phyloP scores from a whole-genome alignment of 2,888 invertebrate genomes.

The Dorcus hopei region DNA sequence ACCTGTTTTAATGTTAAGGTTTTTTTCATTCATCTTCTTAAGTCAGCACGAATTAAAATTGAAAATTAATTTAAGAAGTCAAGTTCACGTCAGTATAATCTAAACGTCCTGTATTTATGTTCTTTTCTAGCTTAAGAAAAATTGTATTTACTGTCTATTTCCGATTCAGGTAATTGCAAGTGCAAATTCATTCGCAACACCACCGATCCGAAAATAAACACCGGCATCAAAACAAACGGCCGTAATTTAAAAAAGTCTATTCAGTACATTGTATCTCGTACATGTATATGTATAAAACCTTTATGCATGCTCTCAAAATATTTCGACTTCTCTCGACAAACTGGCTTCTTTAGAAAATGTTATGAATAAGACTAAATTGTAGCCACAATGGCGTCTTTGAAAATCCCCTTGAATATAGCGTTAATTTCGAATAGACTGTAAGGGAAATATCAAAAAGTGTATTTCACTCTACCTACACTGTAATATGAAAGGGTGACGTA shows the following conservation, averaged over 20 bases:
- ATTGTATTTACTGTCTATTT: background rate
- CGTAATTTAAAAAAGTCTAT: constrained; percentile 17
- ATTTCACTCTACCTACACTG: constrained; percentile 29
- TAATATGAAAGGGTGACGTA: constrained; percentile 31
- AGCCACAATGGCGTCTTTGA: constrained; percentile 60
- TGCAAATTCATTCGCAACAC: too few species aligned
- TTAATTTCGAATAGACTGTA: constrained; percentile 53
- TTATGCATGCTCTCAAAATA: constrained; percentile 40
- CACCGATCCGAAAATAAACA: background rate
- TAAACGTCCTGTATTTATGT: background rate
- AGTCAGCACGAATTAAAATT: background rate
- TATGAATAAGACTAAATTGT: constrained; percentile 63
- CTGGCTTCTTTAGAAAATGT: constrained; percentile 51
- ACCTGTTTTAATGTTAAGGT: too few species aligned
- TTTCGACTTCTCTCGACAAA: constrained; percentile 45
- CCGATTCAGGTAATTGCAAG: too few species aligned
- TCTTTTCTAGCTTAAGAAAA: background rate
- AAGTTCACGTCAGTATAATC: background rate
- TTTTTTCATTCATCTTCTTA: background rate
- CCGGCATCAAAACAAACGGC: constrained; percentile 4
- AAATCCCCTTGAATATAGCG: constrained; percentile 59
- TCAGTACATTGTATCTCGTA: constrained; percentile 16
- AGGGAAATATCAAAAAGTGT: constrained; percentile 44
- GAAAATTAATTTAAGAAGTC: too few species aligned
- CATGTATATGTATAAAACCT: constrained; percentile 21